phyloP scores from a whole-genome alignment of 2,888 invertebrate genomes.

The Hirtodrosophila cameraria region DNA sequence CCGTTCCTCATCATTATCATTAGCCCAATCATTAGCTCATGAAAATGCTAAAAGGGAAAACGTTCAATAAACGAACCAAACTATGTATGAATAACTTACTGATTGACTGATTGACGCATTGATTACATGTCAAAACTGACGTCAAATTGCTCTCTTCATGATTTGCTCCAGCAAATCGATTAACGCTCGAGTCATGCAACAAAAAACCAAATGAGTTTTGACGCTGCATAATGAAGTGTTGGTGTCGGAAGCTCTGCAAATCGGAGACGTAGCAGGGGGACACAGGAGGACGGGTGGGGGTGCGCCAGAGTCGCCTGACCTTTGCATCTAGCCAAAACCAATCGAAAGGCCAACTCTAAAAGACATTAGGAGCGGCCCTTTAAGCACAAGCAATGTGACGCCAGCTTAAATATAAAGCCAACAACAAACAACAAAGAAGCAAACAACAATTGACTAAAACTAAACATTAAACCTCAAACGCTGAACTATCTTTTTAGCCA shows the following conservation, averaged over 20 bases:
- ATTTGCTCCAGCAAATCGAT: slow-evolving; percentile 73
- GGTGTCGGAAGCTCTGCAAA: slow-evolving; percentile 28
- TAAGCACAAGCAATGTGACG: slow-evolving; percentile 35
- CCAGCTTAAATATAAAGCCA: slow-evolving; percentile 37
- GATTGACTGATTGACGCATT: slow-evolving; percentile 31
- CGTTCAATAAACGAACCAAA: slow-evolving; percentile 44
- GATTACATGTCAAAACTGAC: slow-evolving; percentile 47
- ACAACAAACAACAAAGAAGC: too few species aligned
- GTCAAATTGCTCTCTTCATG: slow-evolving; percentile 73
- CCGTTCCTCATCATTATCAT: slow-evolving; percentile 68
- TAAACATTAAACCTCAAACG: too few species aligned
- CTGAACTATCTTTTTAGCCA: too few species aligned
- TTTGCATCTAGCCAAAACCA: slow-evolving; percentile 36
- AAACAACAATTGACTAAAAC: too few species aligned
- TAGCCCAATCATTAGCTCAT: slow-evolving; percentile 39
- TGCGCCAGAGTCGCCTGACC: slow-evolving; percentile 25
- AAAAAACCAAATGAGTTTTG: slow-evolving; percentile 56
- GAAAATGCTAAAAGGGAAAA: slow-evolving; percentile 54
- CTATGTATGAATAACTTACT: slow-evolving; percentile 17
- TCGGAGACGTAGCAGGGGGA: too few species aligned
- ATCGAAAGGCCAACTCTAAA: slow-evolving; percentile 24
- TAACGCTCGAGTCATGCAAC: slow-evolving; percentile 69
- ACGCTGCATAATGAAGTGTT: slow-evolving; percentile 53
- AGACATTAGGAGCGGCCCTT: slow-evolving; percentile 27
- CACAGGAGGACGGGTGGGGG: too few species aligned